Conservation (phyloP, 2,888 invertebrate species). For the Eristalis pertinax region DNA sequence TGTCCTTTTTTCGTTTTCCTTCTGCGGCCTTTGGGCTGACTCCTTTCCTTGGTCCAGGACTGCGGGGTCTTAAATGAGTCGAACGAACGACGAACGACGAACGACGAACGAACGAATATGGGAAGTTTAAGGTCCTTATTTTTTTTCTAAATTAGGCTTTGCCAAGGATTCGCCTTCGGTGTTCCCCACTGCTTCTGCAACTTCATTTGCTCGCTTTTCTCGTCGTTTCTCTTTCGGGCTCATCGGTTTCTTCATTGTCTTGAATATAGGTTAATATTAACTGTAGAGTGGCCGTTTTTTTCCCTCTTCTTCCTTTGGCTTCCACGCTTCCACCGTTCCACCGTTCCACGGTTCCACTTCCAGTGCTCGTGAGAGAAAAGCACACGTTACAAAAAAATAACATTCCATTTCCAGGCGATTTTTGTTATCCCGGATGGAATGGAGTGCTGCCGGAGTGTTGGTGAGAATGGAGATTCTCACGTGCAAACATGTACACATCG, state of each 20-base stretch:
- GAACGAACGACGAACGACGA: too few species aligned
- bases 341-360: slow-evolving; percentile 52
- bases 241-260: slow-evolving; percentile 55
- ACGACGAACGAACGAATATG: slow-evolving; percentile 14
- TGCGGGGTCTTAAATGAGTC: background rate
- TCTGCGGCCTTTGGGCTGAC: background rate
- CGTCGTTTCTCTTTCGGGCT: slow-evolving; percentile 30
- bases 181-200: background rate
- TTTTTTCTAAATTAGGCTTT: slow-evolving; percentile 15
- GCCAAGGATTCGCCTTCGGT: slow-evolving; percentile 36
- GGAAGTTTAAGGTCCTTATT: slow-evolving; percentile 57
- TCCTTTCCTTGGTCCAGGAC: slow-evolving; percentile 25
- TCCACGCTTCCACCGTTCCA: slow-evolving; percentile 1
- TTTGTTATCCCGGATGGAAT: slow-evolving; percentile 71
- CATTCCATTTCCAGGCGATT: slow-evolving; percentile 49
- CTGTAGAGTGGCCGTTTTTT: slow-evolving; percentile 38
- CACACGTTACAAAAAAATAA: slow-evolving; percentile 7
- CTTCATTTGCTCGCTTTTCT: background rate
- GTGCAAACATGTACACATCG: background rate
- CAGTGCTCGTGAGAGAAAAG: background rate
- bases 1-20: background rate
- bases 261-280: slow-evolving; percentile 68
- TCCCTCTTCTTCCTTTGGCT: background rate
- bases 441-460: slow-evolving; percentile 19
- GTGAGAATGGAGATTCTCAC: slow-evolving; percentile 6